Base-by-base conservation (phyloP, 1,140 invertebrate genomes). In the Coptotermes formosanus region DNA sequence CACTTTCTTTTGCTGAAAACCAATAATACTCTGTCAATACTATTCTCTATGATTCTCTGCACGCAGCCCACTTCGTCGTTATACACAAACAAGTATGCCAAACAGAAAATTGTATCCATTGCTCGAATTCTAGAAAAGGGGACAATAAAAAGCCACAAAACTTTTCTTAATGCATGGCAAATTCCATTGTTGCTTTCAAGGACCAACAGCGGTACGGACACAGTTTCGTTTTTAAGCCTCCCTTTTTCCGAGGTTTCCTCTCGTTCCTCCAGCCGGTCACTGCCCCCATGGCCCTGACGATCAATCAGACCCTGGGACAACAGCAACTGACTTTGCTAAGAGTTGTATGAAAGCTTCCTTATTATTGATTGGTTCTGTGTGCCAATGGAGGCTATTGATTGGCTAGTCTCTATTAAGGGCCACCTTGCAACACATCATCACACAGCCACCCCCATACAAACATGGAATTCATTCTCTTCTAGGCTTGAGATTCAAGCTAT, bases 321-420 rank as follows among this genome's bases (percentile, higher is more conserved):
- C 64, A 75, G 64, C 25, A 75, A 75, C n/a, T 75, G 64, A n/a
- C 59, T 64, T n/a, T n/a, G 21, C 59, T n/a, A 23, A 64, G 59
- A 64, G 59, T 64, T 64, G 21, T 64, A n/a, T 64, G 45, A 48
- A 64, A 64, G 59, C 59, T 64, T 64, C 59, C 59, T 64, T 64
- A 64, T 64, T 64, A 64, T 64, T 64, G 59, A 64, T 64, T 64
- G 59, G 59, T 64, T 64, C 59, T 64, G 25, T 64, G 59, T 64
- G 59, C 59, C 59, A 64, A 75, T 30, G 64, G 25, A n/a, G 9
- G 64, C 64, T 75, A 75, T 75, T 75, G 64, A 75, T 75, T 75
- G 64, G 64, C n/a, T 75, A 30, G 25, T n/a, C 25, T 8, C 64
- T n/a, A 30, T 75, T 75, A 14, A 75, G 64, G 64, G 64, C 14